Evolutionary conservation across 2,888 invertebrate species (phyloP).

Genomic region (Lydus trimaculatus): DNA sequence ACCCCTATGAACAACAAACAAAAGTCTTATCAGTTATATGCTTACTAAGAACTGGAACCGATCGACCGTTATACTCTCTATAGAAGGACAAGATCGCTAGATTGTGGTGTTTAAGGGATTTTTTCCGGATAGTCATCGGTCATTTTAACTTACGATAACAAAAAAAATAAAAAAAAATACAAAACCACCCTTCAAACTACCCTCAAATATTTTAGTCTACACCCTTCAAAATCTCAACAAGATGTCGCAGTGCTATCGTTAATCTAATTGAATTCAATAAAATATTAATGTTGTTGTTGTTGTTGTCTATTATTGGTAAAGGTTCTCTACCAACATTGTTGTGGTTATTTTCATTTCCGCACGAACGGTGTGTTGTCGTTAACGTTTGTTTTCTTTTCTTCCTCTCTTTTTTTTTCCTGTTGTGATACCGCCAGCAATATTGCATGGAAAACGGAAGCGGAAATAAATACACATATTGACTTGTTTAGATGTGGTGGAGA

Average conservation of each 20-base stretch:
- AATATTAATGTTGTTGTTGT: no score
- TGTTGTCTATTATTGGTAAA: background rate
- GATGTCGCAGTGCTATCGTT: no score
- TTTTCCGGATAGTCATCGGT: slow-evolving; percentile 18
- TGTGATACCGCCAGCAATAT: slow-evolving; percentile 16
- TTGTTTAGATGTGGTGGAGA: no score
- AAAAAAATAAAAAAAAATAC: no score
- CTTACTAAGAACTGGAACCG: background rate
- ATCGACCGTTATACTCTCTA: background rate
- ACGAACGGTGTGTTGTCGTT: slow-evolving; percentile 28
- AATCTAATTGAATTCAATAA: no score
- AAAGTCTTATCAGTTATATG: background rate
- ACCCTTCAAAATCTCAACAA: no score
- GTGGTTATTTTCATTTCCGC: slow-evolving; percentile 35
- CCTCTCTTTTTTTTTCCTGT: slow-evolving; percentile 6
- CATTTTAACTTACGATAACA: background rate
- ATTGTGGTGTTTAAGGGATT: no score
- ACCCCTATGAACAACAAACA: background rate
- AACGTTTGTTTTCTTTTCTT: slow-evolving; percentile 44
- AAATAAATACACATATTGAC: background rate
- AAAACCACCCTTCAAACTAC: no score
- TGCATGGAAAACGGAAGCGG: slow-evolving; percentile 14
- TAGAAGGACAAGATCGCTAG: no score
- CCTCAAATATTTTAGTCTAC: no score
- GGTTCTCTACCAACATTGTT: slow-evolving; percentile 20